Percentiles rank a stretch among this genome's conserved stretches.
These are phyloP conservation scores for Eufriesea mexicana DNA, from an alignment of 1,140 invertebrate genomes.

Conservation along the genomic window DNA sequence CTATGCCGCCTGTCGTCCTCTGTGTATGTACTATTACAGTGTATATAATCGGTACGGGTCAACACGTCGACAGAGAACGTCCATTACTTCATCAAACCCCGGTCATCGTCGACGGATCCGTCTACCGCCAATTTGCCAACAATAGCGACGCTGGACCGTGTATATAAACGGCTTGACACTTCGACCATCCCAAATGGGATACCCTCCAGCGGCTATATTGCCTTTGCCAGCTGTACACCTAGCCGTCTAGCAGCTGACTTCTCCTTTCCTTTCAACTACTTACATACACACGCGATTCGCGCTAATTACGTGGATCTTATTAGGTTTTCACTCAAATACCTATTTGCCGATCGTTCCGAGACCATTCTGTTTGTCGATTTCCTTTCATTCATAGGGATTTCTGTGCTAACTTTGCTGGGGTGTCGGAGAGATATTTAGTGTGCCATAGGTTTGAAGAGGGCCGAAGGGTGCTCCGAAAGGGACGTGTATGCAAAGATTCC, in stretches of 20 bases:
- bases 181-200: slow-evolving; percentile 55
- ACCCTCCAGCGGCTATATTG: slow-evolving; percentile 31
- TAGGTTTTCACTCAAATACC: not conserved
- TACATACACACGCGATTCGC: not conserved
- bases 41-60: slow-evolving; percentile 68
- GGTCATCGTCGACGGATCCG: slow-evolving; percentile 76
- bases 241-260: not conserved
- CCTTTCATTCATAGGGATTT: too few relatives aligned
- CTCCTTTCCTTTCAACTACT: not conserved
- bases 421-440: too few relatives aligned
- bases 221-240: not conserved
- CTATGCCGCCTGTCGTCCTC: slow-evolving; percentile 33
- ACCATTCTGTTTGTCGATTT: too few relatives aligned
- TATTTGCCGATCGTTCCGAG: too few relatives aligned
- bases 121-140: slow-evolving; percentile 78
- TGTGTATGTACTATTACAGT: slow-evolving; percentile 70
- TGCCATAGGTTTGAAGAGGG: too few relatives aligned
- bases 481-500: too few relatives aligned
- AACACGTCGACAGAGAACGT: slow-evolving; percentile 79
- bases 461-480: too few relatives aligned
- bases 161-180: slow-evolving; percentile 68
- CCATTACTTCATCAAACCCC: slow-evolving; percentile 80
- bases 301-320: not conserved
- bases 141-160: slow-evolving; percentile 69
- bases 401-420: too few relatives aligned